Percentiles rank a stretch among this genome's conserved stretches.
These are phyloP conservation scores for Synodontis membranacea DNA, from an alignment of 2,113 vertebrate genomes.

Conservation along the genomic window DNA sequence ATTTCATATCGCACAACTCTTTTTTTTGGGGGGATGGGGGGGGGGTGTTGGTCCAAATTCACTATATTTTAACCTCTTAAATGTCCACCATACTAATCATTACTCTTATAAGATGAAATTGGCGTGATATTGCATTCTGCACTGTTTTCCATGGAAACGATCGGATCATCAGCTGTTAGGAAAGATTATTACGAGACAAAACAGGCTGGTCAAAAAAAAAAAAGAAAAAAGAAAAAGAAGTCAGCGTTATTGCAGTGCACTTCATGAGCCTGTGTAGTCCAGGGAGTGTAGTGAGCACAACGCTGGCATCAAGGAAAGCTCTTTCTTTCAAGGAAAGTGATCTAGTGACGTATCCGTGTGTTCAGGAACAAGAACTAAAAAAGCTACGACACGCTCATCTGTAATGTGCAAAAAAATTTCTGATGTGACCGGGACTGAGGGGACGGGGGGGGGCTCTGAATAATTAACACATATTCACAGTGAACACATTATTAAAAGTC, in stretches of 20 bases:
- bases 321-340: too few relatives aligned
- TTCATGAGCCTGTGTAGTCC: background rate
- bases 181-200: too few relatives aligned
- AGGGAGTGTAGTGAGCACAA: background rate
- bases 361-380: background rate
- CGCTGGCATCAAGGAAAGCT: background rate
- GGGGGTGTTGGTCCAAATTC: background rate
- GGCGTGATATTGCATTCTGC: background rate
- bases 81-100: background rate
- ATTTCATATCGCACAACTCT: background rate
- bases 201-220: too few relatives aligned
- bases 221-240: too few relatives aligned
- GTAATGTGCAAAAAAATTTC: background rate
- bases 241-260: background rate
- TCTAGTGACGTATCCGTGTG: too few relatives aligned
- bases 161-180: background rate
- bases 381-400: too few relatives aligned
- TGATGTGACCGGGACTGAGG: background rate
- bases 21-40: background rate
- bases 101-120: too few relatives aligned
- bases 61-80: background rate
- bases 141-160: background rate
- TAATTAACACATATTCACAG: background rate
- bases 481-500: background rate
- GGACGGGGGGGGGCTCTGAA: background rate